phyloP scores from a whole-genome alignment of 2,797 vertebrate genomes.

The Coregonus suidteri region DNA sequence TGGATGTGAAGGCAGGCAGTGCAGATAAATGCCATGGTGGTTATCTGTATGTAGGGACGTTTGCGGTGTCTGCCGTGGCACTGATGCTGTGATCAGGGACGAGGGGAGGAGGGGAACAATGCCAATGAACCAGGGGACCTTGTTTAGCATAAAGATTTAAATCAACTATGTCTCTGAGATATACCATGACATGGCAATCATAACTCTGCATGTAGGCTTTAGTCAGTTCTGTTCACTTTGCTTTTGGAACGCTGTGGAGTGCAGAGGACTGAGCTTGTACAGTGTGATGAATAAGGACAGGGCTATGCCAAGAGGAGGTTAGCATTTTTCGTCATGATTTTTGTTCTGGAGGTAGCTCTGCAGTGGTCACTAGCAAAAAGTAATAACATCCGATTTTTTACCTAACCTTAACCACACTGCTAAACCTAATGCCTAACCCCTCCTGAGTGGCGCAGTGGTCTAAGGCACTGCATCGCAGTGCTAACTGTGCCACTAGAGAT shows the following conservation, averaged over 20 bases:
- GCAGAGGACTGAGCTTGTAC: slow-evolving; percentile 12
- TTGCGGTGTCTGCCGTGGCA: neutral
- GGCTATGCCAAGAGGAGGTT: no score
- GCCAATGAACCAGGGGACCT: slow-evolving; percentile 42
- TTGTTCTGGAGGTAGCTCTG: no score
- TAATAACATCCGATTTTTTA: no score
- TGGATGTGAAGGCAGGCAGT: neutral
- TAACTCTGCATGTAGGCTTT: neutral
- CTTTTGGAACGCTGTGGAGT: slow-evolving; percentile 31
- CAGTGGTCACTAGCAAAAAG: no score
- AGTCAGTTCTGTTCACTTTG: neutral
- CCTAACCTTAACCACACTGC: no score
- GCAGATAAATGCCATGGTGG: slow-evolving; percentile 51
- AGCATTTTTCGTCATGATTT: no score
- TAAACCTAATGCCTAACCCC: no score
- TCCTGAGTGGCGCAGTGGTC: no score
- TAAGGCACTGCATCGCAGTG: no score
- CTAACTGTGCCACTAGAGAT: no score
- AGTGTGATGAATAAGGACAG: slow-evolving; percentile 1
- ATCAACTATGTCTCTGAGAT: slow-evolving; percentile 42
- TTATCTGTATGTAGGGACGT: slow-evolving; percentile 48
- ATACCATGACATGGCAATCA: slow-evolving; percentile 42
- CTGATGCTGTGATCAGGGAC: slow-evolving; percentile 21
- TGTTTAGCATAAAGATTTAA: slow-evolving; percentile 58
- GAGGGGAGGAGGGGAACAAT: slow-evolving; percentile 40